Conservation (phyloP, 2,888 invertebrate genomes). For the Spilarctia lutea region DNA sequence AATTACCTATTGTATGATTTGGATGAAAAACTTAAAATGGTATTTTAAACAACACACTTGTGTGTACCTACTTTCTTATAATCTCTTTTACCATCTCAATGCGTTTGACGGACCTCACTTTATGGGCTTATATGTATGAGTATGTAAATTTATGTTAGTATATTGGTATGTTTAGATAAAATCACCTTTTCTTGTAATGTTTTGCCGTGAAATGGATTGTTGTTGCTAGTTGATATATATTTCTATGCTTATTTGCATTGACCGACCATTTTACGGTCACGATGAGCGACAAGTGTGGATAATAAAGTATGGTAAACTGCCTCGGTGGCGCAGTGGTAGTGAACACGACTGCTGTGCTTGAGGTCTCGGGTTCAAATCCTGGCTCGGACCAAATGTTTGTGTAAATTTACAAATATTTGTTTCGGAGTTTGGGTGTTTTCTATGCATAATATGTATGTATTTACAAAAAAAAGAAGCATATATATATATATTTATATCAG, state of each 20-base stretch:
- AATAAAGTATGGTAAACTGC: not conserved
- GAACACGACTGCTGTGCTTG: no score
- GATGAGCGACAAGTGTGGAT: constrained; percentile 14
- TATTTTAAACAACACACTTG: constrained; percentile 23
- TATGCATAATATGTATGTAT: no score
- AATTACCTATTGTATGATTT: constrained; percentile 38
- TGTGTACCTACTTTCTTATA: constrained; percentile 35
- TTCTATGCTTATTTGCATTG: constrained; percentile 11
- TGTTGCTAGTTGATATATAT: constrained; percentile 31
- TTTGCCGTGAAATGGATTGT: constrained; percentile 42
- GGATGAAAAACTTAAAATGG: constrained; percentile 12
- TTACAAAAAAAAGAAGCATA: no score
- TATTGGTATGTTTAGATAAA: constrained; percentile 43
- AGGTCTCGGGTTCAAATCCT: no score
- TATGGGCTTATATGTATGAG: constrained; percentile 44
- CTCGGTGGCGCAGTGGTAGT: no score
- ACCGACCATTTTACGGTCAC: constrained; percentile 3
- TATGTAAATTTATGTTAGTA: constrained; percentile 46
- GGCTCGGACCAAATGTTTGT: no score
- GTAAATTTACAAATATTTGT: no score
- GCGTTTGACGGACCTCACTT: constrained; percentile 60
- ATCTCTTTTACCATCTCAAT: constrained; percentile 47
- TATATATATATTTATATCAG: no score
- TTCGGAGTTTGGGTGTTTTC: no score
- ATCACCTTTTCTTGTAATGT: constrained; percentile 40